These are phyloP conservation scores for Tetrapedia diversipes DNA, from an alignment of 2,888 invertebrate species.

Conservation along the genomic window DNA sequence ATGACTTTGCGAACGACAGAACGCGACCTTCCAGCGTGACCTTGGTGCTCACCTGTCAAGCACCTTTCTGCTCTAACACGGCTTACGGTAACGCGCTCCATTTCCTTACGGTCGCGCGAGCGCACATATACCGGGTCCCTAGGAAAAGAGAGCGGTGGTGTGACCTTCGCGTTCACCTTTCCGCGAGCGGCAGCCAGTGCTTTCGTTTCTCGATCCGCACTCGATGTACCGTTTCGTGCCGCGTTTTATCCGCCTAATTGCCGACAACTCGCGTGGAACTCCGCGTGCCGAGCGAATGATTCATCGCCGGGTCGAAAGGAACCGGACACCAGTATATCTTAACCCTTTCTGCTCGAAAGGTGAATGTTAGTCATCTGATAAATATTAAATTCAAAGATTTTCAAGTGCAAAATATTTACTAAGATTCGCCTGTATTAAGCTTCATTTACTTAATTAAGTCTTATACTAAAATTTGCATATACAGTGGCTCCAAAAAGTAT, in stretches of 20 bases:
- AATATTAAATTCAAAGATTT: no score
- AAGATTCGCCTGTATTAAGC: no score
- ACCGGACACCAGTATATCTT: no score
- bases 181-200: conserved; percentile 40
- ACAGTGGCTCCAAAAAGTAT: no score
- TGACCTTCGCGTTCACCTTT: conserved; percentile 67
- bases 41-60: conserved; percentile 70
- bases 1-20: conserved; percentile 5
- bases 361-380: no score
- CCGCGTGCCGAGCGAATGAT: conserved; percentile 56
- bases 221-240: conserved; percentile 42
- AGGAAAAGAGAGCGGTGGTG: conserved; percentile 64
- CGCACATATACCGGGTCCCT: conserved; percentile 21
- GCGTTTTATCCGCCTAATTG: conserved; percentile 56
- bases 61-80: conserved; percentile 59
- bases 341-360: no score
- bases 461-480: no score
- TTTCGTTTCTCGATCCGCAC: conserved; percentile 37
- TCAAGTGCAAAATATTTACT: no score
- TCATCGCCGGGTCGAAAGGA: conserved; percentile 42
- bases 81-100: conserved; percentile 73
- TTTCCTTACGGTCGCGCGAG: conserved; percentile 66
- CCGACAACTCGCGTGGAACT: conserved; percentile 23
- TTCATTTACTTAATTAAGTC: no score
- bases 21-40: conserved; percentile 64